Conservation (phyloP, 1,140 invertebrate species). For the Stegodyphus dumicola region DNA sequence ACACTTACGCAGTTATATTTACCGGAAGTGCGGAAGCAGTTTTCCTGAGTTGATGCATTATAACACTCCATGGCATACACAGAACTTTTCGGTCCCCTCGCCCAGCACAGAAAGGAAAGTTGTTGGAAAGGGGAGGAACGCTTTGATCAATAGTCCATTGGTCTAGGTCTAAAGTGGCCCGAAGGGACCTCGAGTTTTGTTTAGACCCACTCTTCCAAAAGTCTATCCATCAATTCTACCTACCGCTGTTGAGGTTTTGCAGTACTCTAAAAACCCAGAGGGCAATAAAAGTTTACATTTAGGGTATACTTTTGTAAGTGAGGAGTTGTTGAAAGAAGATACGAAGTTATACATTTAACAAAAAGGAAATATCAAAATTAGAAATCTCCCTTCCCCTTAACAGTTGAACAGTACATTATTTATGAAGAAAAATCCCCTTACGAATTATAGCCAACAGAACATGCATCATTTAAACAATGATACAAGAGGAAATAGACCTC, state of each 20-base stretch:
- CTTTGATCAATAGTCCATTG: conserved; percentile 35
- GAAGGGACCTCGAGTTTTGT: conserved; percentile 43
- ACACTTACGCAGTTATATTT: not conserved
- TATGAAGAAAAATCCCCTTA: too few relatives aligned
- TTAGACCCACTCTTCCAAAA: conserved; percentile 35
- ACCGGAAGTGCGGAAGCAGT: conserved; percentile 8
- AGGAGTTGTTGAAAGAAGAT: conserved; percentile 10
- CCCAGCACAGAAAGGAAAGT: not conserved
- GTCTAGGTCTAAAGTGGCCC: conserved; percentile 41
- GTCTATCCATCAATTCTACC: conserved; percentile 43
- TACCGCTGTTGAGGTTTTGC: conserved; percentile 13
- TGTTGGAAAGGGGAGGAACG: conserved; percentile 3
- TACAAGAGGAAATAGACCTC: too few relatives aligned
- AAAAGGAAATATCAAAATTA: too few relatives aligned
- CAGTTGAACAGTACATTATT: too few relatives aligned
- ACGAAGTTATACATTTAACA: not conserved
- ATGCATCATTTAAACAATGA: too few relatives aligned
- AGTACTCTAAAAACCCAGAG: not conserved
- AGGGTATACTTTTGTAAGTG: not conserved
- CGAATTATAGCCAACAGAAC: not conserved
- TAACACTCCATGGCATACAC: not conserved
- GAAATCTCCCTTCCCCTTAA: too few relatives aligned
- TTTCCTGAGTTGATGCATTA: conserved; percentile 21
- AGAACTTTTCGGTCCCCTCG: not conserved
- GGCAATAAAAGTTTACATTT: conserved; percentile 36